Conservation (phyloP, 2,888 invertebrate genomes). For the Latrodectus elegans region DNA sequence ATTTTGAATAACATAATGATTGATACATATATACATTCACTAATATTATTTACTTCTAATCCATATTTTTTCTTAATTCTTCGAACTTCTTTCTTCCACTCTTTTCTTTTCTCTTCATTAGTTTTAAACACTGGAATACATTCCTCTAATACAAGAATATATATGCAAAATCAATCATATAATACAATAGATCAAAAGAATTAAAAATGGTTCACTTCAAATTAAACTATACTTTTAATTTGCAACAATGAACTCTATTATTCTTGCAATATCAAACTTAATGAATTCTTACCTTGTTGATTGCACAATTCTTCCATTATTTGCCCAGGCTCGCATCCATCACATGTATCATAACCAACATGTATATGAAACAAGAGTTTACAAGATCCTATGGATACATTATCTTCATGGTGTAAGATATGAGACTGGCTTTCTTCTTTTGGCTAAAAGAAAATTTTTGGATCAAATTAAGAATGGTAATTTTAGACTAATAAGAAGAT, state of each 20-base stretch:
- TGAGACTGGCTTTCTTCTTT: conserved; percentile 82
- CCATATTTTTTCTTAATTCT: conserved; percentile 84
- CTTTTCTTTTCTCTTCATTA: conserved; percentile 77
- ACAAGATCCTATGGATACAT: conserved; percentile 80
- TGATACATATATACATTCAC: too few relatives aligned
- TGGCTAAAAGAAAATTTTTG: conserved; percentile 73
- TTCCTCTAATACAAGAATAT: conserved; percentile 19
- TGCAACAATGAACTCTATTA: too few relatives aligned
- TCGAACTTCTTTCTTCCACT: conserved; percentile 82
- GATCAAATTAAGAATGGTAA: conserved; percentile 83
- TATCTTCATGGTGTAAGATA: conserved; percentile 82
- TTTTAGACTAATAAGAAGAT: not conserved
- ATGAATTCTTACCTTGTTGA: conserved; percentile 20
- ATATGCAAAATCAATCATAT: not conserved
- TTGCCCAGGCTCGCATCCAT: conserved; percentile 92
- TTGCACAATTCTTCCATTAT: conserved; percentile 72
- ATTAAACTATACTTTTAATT: too few relatives aligned
- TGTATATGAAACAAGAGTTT: conserved; percentile 90
- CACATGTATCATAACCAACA: conserved; percentile 90
- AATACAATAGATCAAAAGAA: not conserved
- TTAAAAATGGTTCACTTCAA: too few relatives aligned
- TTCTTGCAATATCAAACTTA: too few relatives aligned
- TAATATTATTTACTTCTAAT: conserved; percentile 75
- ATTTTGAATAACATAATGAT: too few relatives aligned
- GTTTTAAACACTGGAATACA: conserved; percentile 72